A percentile compares a stretch with the other conserved stretches of the same genome.
Conservation (phyloP, 1,140 invertebrate genomes). For the Drosophila ambigua region DNA sequence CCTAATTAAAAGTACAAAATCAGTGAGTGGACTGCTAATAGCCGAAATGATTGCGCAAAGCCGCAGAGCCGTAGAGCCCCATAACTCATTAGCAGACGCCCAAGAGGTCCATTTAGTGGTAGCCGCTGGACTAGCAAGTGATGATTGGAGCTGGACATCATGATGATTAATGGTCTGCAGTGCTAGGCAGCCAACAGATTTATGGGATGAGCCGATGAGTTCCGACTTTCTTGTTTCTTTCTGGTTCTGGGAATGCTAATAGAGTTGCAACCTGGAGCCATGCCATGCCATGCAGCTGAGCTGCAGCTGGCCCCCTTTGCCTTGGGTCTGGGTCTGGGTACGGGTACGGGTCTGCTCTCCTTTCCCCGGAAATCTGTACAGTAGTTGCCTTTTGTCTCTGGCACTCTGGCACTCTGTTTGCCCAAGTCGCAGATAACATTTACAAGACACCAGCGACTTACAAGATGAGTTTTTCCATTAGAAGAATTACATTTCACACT, state of each 20-base stretch:
- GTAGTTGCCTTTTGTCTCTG: slow-evolving; percentile 57
- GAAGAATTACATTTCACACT: slow-evolving; percentile 42
- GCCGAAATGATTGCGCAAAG: slow-evolving; percentile 69
- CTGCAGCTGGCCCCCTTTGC: slow-evolving; percentile 36
- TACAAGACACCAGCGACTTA: slow-evolving; percentile 40
- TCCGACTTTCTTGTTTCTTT: slow-evolving; percentile 36
- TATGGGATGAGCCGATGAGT: slow-evolving; percentile 58
- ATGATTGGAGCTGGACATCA: slow-evolving; percentile 75
- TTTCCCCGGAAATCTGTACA: slow-evolving; percentile 51
- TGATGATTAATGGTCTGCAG: slow-evolving; percentile 73
- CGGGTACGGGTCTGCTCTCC: neutral
- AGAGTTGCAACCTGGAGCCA: slow-evolving; percentile 64
- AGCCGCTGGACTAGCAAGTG: slow-evolving; percentile 67
- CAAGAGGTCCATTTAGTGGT: slow-evolving; percentile 63
- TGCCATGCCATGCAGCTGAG: neutral
- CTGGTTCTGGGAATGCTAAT: slow-evolving; percentile 74
- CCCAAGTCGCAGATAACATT: slow-evolving; percentile 59
- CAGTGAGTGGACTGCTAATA: slow-evolving; percentile 58
- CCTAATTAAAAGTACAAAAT: slow-evolving; percentile 77
- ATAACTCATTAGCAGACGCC: slow-evolving; percentile 74
- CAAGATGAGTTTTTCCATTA: slow-evolving; percentile 58
- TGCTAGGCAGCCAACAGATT: slow-evolving; percentile 59
- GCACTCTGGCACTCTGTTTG: slow-evolving; percentile 40
- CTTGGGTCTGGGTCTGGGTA: slow-evolving; percentile 2
- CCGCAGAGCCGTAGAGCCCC: slow-evolving; percentile 25